A percentile compares a stretch with the other conserved stretches of the same genome.
phyloP scores from a whole-genome alignment of 2,797 vertebrate species.

The Neomorphus geoffroyi region DNA sequence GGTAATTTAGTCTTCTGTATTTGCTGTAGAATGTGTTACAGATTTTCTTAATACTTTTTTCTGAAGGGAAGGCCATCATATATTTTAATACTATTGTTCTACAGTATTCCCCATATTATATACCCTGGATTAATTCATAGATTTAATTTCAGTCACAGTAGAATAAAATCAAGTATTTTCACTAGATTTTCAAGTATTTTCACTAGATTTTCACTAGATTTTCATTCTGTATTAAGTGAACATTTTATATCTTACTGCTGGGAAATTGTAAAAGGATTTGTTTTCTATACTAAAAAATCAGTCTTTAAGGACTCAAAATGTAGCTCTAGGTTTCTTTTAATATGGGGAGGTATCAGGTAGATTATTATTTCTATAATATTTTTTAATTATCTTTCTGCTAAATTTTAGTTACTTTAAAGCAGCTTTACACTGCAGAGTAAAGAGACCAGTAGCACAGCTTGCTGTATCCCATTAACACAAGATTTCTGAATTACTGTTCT shows the following conservation, averaged over 20 bases:
- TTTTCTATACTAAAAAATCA: not conserved
- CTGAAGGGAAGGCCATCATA: not conserved
- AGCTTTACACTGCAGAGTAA: not conserved
- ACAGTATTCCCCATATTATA: not conserved
- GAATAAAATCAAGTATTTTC: not conserved
- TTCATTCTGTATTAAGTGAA: not conserved
- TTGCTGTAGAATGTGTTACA: not conserved
- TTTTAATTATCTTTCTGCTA: not conserved
- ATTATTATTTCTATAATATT: not conserved
- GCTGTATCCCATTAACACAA: not conserved
- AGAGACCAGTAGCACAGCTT: not conserved
- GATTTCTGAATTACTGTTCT: slow-evolving; percentile 32
- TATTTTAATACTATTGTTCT: not conserved
- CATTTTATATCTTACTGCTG: not conserved
- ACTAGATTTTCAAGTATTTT: not conserved
- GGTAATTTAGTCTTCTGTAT: not conserved
- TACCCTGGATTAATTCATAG: not conserved
- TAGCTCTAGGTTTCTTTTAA: not conserved
- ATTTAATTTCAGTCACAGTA: not conserved
- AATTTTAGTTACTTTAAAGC: not conserved
- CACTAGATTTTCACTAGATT: not conserved
- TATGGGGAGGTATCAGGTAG: not conserved
- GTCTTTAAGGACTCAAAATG: not conserved
- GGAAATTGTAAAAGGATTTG: not conserved
- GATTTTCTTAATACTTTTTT: not conserved